Percentiles rank a stretch among this genome's conserved stretches.
Evolutionary conservation across 2,113 vertebrate genomes (phyloP).

Genomic region (Eolophus roseicapilla): DNA sequence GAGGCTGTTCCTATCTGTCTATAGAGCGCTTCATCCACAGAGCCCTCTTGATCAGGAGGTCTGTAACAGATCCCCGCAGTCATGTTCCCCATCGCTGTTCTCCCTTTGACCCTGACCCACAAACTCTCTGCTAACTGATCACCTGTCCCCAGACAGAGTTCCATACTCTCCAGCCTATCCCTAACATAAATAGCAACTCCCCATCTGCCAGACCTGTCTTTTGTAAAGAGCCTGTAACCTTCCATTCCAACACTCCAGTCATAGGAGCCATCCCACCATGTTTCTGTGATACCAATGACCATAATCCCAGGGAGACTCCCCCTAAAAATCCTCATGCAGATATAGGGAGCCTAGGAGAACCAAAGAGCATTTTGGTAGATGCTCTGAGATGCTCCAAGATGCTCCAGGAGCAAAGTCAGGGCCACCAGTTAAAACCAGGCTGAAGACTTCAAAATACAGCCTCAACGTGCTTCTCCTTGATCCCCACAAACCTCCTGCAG

Average conservation of each 20-base stretch:
- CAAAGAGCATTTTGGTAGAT: fast-evolving
- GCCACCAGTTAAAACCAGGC: not conserved
- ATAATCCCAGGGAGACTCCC: fast-evolving
- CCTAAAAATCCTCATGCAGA: not conserved
- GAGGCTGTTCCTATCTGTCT: no score
- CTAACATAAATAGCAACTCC: no score
- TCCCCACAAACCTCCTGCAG: not conserved
- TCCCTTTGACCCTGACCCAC: no score
- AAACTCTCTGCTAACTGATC: no score
- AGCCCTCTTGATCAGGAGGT: no score
- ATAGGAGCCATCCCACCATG: not conserved
- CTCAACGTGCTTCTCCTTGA: not conserved
- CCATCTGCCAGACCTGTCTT: no score
- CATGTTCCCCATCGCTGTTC: no score
- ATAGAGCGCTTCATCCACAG: no score
- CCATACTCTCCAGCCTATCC: no score
- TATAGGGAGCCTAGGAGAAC: not conserved
- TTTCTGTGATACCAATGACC: not conserved
- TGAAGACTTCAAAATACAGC: not conserved
- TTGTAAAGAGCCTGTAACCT: not conserved
- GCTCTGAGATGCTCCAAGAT: not conserved
- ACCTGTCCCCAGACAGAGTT: no score
- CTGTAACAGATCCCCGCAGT: no score
- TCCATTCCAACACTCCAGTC: not conserved
- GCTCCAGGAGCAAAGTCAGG: not conserved